Base-by-base conservation (phyloP, 2,113 vertebrate species). In the Campylorhamphus procurvoides region DNA sequence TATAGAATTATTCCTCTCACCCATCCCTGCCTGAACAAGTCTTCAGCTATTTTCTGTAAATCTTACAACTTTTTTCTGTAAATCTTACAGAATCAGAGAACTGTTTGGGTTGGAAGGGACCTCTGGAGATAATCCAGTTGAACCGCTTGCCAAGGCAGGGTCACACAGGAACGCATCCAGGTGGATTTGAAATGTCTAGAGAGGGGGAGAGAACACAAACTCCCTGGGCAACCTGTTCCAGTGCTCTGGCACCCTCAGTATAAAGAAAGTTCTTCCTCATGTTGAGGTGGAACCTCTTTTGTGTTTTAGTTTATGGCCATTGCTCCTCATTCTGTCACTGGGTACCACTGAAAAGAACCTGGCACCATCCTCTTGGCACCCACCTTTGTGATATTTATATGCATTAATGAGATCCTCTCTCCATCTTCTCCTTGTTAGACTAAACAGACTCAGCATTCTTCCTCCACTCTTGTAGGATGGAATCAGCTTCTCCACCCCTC, bases 321-420 rank as follows among this genome's bases (percentile, higher is more conserved):
- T 64, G 42, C 31, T 56, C 50, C 42, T 56, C 0, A 0, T 42
- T 7, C 49, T 31, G 25, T 27, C 58, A 2, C 31, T 37, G 50
- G 14, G 31, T 42, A 73, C 31, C 31, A 64, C 58, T 6, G 7
- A 52, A 52, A 12, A 42, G 13, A 2, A 6, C 22, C 50, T 42
- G 56, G 31, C 35, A 42, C 11, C 29, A 27, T 11, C 14, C 6
- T 50, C 42, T 50, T 42, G 7, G 14, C 14, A 42, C 16, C 12
- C 4, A 1, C 18, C 14, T 33, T 28, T 12, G 22, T 74, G 22
- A 37, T 59, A 24, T 28, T 37, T 16, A 3, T 3, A 14, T 6
- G 22, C 37, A 33, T 6, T 19, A 37, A 22, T 56, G 49, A 6
- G 40, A 81, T 37, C 4, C 18, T 42, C 59, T 56, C 22, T 58